These are phyloP conservation scores for Eremophila alpestris DNA, from an alignment of 2,797 vertebrate genomes.

Conservation along the genomic window DNA sequence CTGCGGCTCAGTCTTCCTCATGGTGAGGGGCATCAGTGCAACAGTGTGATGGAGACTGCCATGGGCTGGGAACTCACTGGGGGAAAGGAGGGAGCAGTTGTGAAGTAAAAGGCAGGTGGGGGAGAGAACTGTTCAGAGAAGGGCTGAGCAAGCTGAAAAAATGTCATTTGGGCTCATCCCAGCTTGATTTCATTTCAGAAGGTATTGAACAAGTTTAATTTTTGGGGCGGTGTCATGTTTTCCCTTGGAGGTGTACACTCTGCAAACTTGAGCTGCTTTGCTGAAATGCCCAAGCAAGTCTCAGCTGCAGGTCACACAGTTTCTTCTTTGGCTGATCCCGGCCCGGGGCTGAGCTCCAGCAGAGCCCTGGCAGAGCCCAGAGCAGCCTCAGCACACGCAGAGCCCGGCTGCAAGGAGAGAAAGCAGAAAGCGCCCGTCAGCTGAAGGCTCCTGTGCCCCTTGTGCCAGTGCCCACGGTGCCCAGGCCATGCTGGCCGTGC, in stretches of 20 bases:
- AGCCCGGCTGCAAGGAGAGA: not conserved
- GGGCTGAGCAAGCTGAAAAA: not conserved
- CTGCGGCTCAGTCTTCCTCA: not conserved
- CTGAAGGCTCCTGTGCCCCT: not conserved
- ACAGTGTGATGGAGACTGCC: fast-evolving
- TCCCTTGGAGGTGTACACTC: too few species aligned
- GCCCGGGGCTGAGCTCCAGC: not conserved
- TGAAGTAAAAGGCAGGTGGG: not conserved
- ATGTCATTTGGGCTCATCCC: not conserved
- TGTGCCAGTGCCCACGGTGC: not conserved
- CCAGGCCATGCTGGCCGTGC: not conserved
- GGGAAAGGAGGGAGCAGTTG: not conserved
- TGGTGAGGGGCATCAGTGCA: not conserved
- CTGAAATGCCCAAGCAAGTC: not conserved
- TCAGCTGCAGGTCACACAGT: not conserved
- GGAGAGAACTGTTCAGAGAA: not conserved
- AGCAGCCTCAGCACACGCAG: not conserved
- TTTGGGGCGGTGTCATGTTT: not conserved
- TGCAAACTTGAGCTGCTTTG: not conserved
- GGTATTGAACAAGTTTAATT: not conserved
- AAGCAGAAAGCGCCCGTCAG: not conserved
- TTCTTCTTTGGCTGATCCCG: not conserved
- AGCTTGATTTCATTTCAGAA: not conserved
- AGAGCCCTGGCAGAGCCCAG: not conserved
- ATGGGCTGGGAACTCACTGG: not conserved